A percentile compares a stretch with the other conserved stretches of the same genome.
phyloP scores from a whole-genome alignment of 2,113 vertebrate species.

The Callipepla squamata region DNA sequence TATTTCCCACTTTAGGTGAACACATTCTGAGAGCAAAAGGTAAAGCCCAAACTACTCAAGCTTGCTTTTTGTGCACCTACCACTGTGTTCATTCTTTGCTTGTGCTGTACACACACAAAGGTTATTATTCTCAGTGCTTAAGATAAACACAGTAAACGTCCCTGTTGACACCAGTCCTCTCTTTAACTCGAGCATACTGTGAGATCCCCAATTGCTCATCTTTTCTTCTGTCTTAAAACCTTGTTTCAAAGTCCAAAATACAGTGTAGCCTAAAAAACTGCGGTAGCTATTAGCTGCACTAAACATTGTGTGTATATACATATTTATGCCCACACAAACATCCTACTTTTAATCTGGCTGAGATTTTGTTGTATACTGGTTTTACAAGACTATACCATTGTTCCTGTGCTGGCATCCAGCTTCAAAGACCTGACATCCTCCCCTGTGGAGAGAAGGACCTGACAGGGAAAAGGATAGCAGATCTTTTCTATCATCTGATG shows the following conservation, averaged over 20 bases:
- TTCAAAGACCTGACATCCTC: not conserved
- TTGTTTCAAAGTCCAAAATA: not conserved
- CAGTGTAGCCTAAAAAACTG: not conserved
- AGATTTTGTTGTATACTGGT: not conserved
- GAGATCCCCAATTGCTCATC: not conserved
- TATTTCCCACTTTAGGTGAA: not conserved
- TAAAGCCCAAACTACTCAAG: not conserved
- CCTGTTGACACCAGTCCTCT: not conserved
- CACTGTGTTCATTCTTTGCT: not conserved
- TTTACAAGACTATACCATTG: not conserved
- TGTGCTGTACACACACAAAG: not conserved
- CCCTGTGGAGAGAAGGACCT: not conserved
- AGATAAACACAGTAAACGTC: not conserved
- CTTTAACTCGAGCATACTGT: not conserved
- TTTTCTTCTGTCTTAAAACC: not conserved
- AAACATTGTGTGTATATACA: not conserved
- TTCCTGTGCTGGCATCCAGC: not conserved
- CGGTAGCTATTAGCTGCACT: not conserved
- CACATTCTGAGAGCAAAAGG: not conserved
- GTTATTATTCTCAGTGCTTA: not conserved
- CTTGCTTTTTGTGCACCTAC: not conserved
- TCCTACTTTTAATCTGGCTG: not conserved
- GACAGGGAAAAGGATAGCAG: not conserved
- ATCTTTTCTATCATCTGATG: not conserved
- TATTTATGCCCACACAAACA: accelerated